Percentiles rank a stretch among this genome's conserved stretches.
Conservation (phyloP, 2,797 vertebrate genomes). For the Gymnoscopelus microlampas region DNA sequence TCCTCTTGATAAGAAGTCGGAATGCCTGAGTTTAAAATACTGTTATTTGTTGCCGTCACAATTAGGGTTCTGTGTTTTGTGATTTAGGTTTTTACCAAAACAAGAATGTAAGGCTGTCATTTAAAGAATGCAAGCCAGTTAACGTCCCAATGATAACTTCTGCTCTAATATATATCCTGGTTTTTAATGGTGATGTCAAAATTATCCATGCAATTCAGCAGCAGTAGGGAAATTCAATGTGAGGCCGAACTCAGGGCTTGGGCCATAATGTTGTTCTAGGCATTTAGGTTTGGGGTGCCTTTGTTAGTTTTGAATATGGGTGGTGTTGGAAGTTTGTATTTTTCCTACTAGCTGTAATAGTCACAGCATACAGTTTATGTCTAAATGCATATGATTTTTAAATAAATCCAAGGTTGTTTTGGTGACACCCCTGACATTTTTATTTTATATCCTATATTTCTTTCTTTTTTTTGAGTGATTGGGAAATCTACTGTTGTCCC, state of each 20-base stretch:
- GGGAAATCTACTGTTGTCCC: neutral
- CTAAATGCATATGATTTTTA: slow-evolving; percentile 58
- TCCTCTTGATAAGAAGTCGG: slow-evolving; percentile 12
- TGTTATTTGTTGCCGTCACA: neutral
- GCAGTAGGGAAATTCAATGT: slow-evolving; percentile 18
- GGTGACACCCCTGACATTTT: slow-evolving; percentile 31
- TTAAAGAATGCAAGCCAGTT: slow-evolving; percentile 1
- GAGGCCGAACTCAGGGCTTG: slow-evolving; percentile 50
- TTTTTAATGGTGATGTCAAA: slow-evolving; percentile 3
- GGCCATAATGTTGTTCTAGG: slow-evolving; percentile 29
- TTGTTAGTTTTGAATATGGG: slow-evolving; percentile 55
- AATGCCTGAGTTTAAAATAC: slow-evolving; percentile 9
- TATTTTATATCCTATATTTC: neutral
- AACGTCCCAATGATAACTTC: slow-evolving; percentile 4
- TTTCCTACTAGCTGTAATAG: slow-evolving; percentile 67
- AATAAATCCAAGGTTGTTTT: slow-evolving; percentile 63
- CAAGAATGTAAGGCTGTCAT: neutral
- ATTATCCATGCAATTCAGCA: neutral
- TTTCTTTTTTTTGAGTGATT: neutral
- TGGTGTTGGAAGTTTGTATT: slow-evolving; percentile 68
- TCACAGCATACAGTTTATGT: slow-evolving; percentile 57
- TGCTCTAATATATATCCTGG: neutral
- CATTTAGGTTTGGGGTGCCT: slow-evolving; percentile 53
- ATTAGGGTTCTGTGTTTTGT: too few relatives aligned
- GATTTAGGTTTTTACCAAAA: neutral